Evolutionary conservation across 2,888 invertebrate species (phyloP).

Genomic region (Phasia obesa): DNA sequence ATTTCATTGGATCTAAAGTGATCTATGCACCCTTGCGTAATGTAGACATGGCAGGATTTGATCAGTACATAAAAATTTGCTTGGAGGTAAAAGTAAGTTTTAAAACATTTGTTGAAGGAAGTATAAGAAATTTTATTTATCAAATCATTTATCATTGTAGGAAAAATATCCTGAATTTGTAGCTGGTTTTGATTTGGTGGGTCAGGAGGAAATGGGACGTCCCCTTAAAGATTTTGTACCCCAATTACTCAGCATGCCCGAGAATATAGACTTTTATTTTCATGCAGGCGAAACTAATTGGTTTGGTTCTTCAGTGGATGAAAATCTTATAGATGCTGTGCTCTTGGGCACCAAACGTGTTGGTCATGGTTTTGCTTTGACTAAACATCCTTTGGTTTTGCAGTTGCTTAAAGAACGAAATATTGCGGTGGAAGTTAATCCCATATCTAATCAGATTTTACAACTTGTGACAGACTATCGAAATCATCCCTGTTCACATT

Average conservation of each 20-base stretch:
- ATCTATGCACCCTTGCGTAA: conserved; percentile 87
- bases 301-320: conserved; percentile 86
- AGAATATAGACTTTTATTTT: conserved; percentile 86
- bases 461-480: conserved; percentile 87
- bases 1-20: conserved; percentile 87
- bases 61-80: conserved; percentile 82
- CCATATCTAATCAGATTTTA: conserved; percentile 90
- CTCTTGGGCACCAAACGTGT: conserved; percentile 89
- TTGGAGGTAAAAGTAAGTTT: conserved; percentile 76
- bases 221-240: conserved; percentile 86
- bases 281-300: conserved; percentile 93
- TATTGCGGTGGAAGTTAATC: conserved; percentile 90
- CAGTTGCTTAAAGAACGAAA: conserved; percentile 84
- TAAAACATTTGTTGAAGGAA: not conserved
- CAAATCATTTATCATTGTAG: conserved; percentile 79
- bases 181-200: conserved; percentile 91
- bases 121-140: not conserved
- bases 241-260: conserved; percentile 83
- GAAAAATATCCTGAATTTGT: conserved; percentile 85
- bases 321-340: conserved; percentile 90
- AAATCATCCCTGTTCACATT: conserved; percentile 88
- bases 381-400: conserved; percentile 88
- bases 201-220: conserved; percentile 88
- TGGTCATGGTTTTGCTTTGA: conserved; percentile 90
- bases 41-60: conserved; percentile 81